Base-by-base conservation (phyloP, 2,888 invertebrate genomes). In the Drosophila mettleri region DNA sequence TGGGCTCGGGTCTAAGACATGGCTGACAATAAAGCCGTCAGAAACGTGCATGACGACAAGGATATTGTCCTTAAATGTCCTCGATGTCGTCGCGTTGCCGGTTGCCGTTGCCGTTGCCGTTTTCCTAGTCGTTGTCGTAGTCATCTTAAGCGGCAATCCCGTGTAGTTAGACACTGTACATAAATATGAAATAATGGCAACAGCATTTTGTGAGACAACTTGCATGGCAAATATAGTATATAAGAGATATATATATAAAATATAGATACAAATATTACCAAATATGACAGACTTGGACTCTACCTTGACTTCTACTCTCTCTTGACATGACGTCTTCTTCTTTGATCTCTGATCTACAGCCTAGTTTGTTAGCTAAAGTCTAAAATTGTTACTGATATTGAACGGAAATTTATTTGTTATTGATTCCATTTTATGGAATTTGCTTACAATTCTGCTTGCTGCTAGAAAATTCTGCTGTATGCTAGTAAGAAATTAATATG, bases 21-120 rank as follows among this genome's bases (percentile, higher is more conserved):
- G 33, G 78, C 59, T 68, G 78, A 83, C 87, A 86, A 86, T 78
- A 84, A 83, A 83, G 78, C 73, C 85, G 75, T 83, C 81, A 83
- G 65, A 68, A 80, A 84, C 86, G 82, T 81, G 86, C 81, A 81
- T 61, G 78, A 66, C 74, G 61, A 46, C 81, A 73, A 73, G 78
- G 74, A 78, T 76, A 52, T 54, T 74, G 58, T 74, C 60, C 73
- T 67, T 46, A 52, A 73, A 39, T 54, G 31, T 60, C 38, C 53
- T 62, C 27, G 34, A 41, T 51, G 33, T 63, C 67, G 60, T 79
- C 67, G 67, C n/a, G n/a, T n/a, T n/a, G n/a, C n/a, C n/a, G n/a
- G n/a, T 67, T 41, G 59, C 51, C 53, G 43, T 53, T 72, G 61
- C 57, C 59, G 57, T 14, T 10, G 7, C 18, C 18, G 10, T 9